Evolutionary conservation across 2,113 vertebrate species (phyloP).

Genomic region (Vicugna pacos): DNA sequence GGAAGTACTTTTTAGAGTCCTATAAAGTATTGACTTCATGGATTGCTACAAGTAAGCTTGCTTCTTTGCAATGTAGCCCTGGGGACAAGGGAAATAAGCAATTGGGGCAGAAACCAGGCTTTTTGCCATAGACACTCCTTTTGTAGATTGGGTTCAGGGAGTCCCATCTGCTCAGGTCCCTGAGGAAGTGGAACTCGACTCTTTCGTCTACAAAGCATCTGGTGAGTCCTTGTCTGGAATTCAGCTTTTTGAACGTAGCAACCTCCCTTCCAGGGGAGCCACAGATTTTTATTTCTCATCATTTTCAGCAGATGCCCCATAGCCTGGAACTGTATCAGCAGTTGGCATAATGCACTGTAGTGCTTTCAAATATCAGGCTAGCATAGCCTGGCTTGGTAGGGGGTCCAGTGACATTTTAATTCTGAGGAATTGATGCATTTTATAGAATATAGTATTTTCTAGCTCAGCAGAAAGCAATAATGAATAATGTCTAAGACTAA

Average conservation of each 20-base stretch:
- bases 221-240: conserved; percentile 62
- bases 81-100: conserved; percentile 15
- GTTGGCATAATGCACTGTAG: conserved; percentile 62
- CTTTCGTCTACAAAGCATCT: conserved; percentile 65
- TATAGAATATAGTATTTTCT: conserved; percentile 67
- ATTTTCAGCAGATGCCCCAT: conserved; percentile 60
- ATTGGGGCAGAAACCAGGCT: conserved; percentile 67
- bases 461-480: conserved; percentile 48
- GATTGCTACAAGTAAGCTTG: conserved; percentile 3
- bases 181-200: conserved; percentile 46
- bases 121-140: conserved; percentile 30
- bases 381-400: conserved; percentile 45
- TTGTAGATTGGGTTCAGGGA: conserved; percentile 54
- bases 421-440: conserved; percentile 53
- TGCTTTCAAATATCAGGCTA: conserved; percentile 65
- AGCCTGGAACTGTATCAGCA: conserved; percentile 66
- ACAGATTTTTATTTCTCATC: conserved; percentile 62
- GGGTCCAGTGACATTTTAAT: conserved; percentile 68
- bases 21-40: neutral
- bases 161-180: conserved; percentile 75
- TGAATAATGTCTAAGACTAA: conserved; percentile 30
- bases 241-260: conserved; percentile 38
- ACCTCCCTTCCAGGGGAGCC: conserved; percentile 5
- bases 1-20: neutral
- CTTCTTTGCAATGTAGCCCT: conserved; percentile 30